Conservation (phyloP, 2,888 invertebrate genomes). For the Odontomyia ornata region DNA sequence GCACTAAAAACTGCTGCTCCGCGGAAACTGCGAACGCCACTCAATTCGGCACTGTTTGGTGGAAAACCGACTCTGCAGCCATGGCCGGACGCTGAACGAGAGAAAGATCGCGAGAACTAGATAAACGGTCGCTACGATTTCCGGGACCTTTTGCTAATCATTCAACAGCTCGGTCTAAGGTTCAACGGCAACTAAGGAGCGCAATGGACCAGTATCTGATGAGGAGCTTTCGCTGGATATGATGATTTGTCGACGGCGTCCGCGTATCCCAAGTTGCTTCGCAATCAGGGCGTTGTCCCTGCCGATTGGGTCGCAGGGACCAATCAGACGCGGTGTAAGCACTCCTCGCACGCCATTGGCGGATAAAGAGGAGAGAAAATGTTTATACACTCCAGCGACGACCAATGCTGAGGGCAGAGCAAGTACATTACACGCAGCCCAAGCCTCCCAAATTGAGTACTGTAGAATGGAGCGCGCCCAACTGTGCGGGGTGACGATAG, state of each 20-base stretch:
- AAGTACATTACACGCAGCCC: not conserved
- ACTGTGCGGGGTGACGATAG: not conserved
- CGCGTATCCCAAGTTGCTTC: not conserved
- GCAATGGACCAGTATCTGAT: constrained; percentile 37
- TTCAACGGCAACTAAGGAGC: constrained; percentile 46
- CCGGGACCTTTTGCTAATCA: constrained; percentile 18
- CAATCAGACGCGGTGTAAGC: not conserved
- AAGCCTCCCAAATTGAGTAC: not conserved
- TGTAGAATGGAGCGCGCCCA: not conserved
- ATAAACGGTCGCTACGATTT: not conserved
- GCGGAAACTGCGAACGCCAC: not conserved
- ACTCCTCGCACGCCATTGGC: constrained; percentile 22
- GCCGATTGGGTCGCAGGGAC: constrained; percentile 22
- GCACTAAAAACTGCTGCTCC: constrained; percentile 33
- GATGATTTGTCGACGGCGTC: constrained; percentile 24
- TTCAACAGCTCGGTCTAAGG: constrained; percentile 42
- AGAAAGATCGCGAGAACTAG: too few relatives aligned
- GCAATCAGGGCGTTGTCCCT: constrained; percentile 42
- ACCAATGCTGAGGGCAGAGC: constrained; percentile 10
- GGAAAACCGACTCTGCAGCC: not conserved
- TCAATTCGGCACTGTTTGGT: constrained; percentile 17
- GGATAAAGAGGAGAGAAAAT: constrained; percentile 40
- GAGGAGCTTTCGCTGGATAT: constrained; percentile 34
- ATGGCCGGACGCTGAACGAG: constrained; percentile 21
- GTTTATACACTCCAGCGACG: constrained; percentile 5